These are phyloP conservation scores for Coptotermes formosanus DNA, from an alignment of 1,140 invertebrate species.

Conservation along the genomic window DNA sequence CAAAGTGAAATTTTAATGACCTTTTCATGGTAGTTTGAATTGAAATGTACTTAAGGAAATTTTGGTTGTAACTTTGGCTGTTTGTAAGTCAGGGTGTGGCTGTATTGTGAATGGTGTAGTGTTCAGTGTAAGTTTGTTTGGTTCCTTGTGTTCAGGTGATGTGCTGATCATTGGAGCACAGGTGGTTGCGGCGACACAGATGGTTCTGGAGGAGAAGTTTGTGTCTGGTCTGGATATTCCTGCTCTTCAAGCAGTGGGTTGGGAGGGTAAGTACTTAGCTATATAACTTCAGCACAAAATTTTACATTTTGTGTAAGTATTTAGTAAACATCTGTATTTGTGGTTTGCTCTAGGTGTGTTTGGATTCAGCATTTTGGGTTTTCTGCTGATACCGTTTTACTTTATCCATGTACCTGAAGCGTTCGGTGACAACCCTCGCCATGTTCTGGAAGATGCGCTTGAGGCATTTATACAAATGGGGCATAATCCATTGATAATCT, in stretches of 20 bases:
- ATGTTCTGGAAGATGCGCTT: conserved; percentile 80
- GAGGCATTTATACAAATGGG: conserved; percentile 83
- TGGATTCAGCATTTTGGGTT: conserved; percentile 73
- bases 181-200: conserved; percentile 85
- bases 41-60: no score
- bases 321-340: not conserved
- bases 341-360: conserved; percentile 64
- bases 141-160: conserved; percentile 65
- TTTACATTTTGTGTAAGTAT: no score
- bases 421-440: conserved; percentile 73
- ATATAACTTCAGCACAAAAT: no score
- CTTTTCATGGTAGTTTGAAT: no score
- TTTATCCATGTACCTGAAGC: conserved; percentile 72
- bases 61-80: no score
- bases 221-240: conserved; percentile 79
- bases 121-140: not conserved
- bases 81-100: not conserved
- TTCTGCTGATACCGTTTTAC: conserved; percentile 81
- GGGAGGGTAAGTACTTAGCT: conserved; percentile 67
- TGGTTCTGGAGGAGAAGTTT: conserved; percentile 94
- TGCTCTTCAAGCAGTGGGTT: conserved; percentile 82
- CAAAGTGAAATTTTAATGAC: no score
- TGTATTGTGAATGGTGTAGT: not conserved
- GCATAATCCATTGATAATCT: conserved; percentile 61
- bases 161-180: conserved; percentile 88